A percentile compares a stretch with the other conserved stretches of the same genome.
Evolutionary conservation across 1,140 invertebrate genomes (phyloP).

Genomic region (Heliconius congener): DNA sequence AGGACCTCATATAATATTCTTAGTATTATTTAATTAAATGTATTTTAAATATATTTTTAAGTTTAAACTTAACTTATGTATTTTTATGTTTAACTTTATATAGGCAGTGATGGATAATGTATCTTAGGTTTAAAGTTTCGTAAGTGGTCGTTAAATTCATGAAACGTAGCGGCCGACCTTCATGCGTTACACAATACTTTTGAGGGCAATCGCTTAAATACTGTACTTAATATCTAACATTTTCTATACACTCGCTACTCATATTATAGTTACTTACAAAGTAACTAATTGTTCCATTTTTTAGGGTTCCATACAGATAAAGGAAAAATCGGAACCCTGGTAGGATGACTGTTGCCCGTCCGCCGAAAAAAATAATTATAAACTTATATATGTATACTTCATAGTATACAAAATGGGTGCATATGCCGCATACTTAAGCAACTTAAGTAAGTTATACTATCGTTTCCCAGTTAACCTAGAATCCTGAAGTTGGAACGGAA

Average conservation of each 20-base stretch:
- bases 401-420: too few species aligned
- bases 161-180: slow-evolving; percentile 35
- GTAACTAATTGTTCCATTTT: neutral
- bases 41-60: too few species aligned
- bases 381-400: too few species aligned
- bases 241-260: neutral
- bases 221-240: slow-evolving; percentile 20
- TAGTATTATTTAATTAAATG: too few species aligned
- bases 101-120: slow-evolving; percentile 15
- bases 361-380: too few species aligned
- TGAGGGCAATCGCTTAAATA: slow-evolving; percentile 25
- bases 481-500: too few species aligned
- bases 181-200: slow-evolving; percentile 37
- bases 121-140: slow-evolving; percentile 27
- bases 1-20: too few species aligned
- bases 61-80: neutral
- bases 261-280: neutral
- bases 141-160: slow-evolving; percentile 41
- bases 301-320: too few species aligned
- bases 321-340: neutral
- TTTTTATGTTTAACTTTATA: neutral
- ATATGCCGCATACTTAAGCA: too few species aligned
- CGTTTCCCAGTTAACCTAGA: too few species aligned
- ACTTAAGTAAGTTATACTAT: too few species aligned
- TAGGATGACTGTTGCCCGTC: too few species aligned